Percentiles rank a stretch among this genome's conserved stretches.
These are phyloP conservation scores for Andrena bucephala DNA, from an alignment of 2,888 invertebrate species.

Conservation along the genomic window DNA sequence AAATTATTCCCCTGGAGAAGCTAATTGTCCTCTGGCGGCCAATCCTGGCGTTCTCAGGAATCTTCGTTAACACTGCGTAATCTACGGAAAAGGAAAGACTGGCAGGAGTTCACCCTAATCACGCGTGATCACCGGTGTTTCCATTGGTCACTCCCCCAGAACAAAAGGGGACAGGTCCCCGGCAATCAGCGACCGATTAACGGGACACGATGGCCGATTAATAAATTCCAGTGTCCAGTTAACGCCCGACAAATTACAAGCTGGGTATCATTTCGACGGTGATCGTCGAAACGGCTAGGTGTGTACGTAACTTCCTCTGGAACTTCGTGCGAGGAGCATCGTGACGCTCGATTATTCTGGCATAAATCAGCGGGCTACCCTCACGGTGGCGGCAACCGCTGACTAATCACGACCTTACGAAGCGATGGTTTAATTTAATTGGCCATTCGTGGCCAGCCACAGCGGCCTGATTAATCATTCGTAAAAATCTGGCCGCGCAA, in stretches of 20 bases:
- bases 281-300: slow-evolving; percentile 35
- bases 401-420: slow-evolving; percentile 59
- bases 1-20: slow-evolving; percentile 4
- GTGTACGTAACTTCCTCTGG: neutral
- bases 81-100: slow-evolving; percentile 3
- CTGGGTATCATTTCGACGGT: slow-evolving; percentile 20
- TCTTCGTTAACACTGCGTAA: slow-evolving; percentile 21
- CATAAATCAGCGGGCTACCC: slow-evolving; percentile 58
- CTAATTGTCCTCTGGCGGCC: slow-evolving; percentile 13
- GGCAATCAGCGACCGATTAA: slow-evolving; percentile 42
- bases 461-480: slow-evolving; percentile 67
- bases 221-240: slow-evolving; percentile 28
- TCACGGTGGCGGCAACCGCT: slow-evolving; percentile 43
- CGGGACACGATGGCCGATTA: slow-evolving; percentile 21
- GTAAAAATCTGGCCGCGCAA: slow-evolving; percentile 64
- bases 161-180: slow-evolving; percentile 1
- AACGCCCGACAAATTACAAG: slow-evolving; percentile 30
- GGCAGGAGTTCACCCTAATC: neutral
- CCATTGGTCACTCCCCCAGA: neutral
- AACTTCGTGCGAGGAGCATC: neutral
- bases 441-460: slow-evolving; percentile 59
- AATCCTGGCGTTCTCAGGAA: neutral
- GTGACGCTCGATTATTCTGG: slow-evolving; percentile 44
- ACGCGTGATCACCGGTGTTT: neutral
- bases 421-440: slow-evolving; percentile 69